Evolutionary conservation across 2,113 vertebrate genomes (phyloP), one percentile per base, ranked within the genome.

Genomic region (Rafetus swinhoei): DNA sequence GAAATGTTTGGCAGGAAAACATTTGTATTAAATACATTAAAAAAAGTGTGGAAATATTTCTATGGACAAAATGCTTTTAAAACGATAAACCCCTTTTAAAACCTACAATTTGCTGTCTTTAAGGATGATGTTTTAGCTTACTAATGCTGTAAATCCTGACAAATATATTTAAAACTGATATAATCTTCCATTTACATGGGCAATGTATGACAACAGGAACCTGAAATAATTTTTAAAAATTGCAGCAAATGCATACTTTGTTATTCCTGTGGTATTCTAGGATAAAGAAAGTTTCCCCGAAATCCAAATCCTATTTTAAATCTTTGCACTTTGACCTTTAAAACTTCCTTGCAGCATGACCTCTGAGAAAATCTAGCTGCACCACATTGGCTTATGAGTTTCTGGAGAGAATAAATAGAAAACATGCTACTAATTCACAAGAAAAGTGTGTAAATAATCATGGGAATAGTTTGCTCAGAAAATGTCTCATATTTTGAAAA

Each of bases 341-440:
- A 35, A 39, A 4, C 21, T 25, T 87, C 32, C 18, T 50, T 53
- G 86, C 39, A 84, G 50, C 56, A 50, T 79, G 22, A 35, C 6
- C 9, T 79, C 29, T 35, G 5, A 32, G n/a, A 53, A 69, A 27
- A 79, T 11, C 18, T 5, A 35, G 13, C 80, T 81, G 27, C 0
- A 0, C 29, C 8, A 39, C 65, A 29, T 35, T 4, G 5, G 22
- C 50, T 80, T 22, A 7, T 39, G 2, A 82, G 54, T 95, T 76
- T 53, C n/a, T 88, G 85, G 60, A 54, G 56, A 55, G 53, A 45
- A 69, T 2, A 1, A 59, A 2, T 11, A 39, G 54, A 1, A 5
- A 53, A 0, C 0, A 1, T 21, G 27, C 25, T 19, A 53, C 53
- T 84, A 65, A 52, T 9, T 5, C 7, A 13, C 18, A 2, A 22